phyloP scores from a whole-genome alignment of 2,113 vertebrate species.

The Drymodes brunneopygia region DNA sequence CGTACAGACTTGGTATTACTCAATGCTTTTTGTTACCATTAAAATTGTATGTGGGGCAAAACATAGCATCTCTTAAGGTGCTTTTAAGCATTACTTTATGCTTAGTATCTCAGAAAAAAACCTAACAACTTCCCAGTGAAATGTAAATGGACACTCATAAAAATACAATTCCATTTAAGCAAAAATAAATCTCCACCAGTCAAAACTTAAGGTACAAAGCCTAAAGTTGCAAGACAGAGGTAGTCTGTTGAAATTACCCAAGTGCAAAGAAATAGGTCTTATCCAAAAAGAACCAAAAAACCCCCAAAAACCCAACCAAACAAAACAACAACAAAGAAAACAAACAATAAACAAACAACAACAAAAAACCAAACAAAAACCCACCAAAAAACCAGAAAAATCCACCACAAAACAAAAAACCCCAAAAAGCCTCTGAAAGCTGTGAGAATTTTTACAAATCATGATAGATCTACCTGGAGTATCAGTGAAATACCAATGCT shows the following conservation, averaged over 20 bases:
- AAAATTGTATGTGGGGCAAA: not conserved
- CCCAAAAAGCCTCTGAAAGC: not conserved
- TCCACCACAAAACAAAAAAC: too few relatives aligned
- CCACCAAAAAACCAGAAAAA: too few relatives aligned
- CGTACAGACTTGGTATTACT: not conserved
- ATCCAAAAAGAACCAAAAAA: not conserved
- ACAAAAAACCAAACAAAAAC: too few relatives aligned
- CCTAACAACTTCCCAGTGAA: not conserved
- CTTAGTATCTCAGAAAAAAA: not conserved
- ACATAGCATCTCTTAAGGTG: not conserved
- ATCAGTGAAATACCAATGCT: not conserved
- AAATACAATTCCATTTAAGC: not conserved
- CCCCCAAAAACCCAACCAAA: too few relatives aligned
- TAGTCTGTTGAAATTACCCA: not conserved
- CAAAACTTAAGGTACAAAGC: not conserved
- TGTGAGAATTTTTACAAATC: not conserved
- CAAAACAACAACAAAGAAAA: too few relatives aligned
- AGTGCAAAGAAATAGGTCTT: not conserved
- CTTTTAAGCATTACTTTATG: not conserved
- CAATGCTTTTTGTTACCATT: not conserved
- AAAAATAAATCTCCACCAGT: not conserved
- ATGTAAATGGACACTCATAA: not conserved
- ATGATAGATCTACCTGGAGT: not conserved
- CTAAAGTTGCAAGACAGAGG: not conserved
- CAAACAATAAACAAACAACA: too few relatives aligned